Evolutionary conservation across 1,140 invertebrate species (phyloP).

Genomic region (Drosophila suzukii): DNA sequence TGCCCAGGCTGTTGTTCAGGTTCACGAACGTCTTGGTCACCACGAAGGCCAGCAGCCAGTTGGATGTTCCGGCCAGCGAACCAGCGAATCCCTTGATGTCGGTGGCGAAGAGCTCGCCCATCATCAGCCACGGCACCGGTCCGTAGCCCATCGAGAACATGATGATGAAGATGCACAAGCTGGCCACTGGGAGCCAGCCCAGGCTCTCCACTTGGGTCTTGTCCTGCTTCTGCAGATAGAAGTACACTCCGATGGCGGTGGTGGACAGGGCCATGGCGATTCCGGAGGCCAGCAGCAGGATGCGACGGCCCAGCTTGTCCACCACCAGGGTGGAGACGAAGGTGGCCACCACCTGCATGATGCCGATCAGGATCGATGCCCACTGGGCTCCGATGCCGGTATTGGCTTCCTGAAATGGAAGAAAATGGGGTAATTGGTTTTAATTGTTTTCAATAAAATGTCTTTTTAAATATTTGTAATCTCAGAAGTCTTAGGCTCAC

Average conservation of each 20-base stretch:
- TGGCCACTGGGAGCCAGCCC: conserved; percentile 89
- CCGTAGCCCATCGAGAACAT: conserved; percentile 92
- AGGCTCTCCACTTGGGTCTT: conserved; percentile 85
- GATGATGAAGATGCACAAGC: conserved; percentile 90
- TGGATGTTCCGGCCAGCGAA: conserved; percentile 90
- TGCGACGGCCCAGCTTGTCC: conserved; percentile 90
- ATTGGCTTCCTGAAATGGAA: conserved; percentile 85
- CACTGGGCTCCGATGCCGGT: conserved; percentile 86
- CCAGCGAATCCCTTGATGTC: conserved; percentile 91
- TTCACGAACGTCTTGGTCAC: conserved; percentile 91
- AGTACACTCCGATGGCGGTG: conserved; percentile 87
- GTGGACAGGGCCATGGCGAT: conserved; percentile 87
- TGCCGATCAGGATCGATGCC: conserved; percentile 90
- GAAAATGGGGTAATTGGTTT: not conserved
- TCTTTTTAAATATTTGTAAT: too few relatives aligned
- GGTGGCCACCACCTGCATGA: conserved; percentile 91
- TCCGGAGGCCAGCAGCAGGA: conserved; percentile 88
- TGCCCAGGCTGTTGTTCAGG: conserved; percentile 86
- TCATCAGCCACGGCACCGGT: conserved; percentile 92
- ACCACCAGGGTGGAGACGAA: conserved; percentile 90
- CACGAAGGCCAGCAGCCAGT: conserved; percentile 92
- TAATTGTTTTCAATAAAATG: not conserved
- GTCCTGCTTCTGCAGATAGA: conserved; percentile 86
- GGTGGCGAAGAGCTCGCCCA: conserved; percentile 90
- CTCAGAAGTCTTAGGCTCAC: conserved; percentile 35